These are phyloP conservation scores for Emberiza fucata DNA, from an alignment of 2,113 vertebrate species.

Conservation along the genomic window DNA sequence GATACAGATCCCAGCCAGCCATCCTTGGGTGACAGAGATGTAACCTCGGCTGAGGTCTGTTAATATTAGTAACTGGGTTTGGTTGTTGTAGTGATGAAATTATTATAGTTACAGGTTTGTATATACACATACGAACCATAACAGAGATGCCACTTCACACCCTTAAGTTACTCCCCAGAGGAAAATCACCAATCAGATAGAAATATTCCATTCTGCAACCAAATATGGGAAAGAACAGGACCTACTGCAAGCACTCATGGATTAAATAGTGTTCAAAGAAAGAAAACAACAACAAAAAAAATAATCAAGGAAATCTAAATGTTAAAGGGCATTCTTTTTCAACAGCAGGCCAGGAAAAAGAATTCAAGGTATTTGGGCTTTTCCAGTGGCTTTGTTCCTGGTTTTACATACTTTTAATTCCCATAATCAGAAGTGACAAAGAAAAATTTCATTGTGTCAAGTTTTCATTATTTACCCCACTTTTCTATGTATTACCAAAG, in stretches of 20 bases:
- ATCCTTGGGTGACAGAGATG: not conserved
- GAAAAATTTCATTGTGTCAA: not conserved
- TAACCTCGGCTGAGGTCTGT: not conserved
- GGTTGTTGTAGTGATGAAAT: not conserved
- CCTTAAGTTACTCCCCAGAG: not conserved
- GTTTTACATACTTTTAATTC: not conserved
- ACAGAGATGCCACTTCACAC: constrained; percentile 23
- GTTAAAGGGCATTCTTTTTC: not conserved
- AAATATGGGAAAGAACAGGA: constrained; percentile 51
- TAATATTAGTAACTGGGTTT: not conserved
- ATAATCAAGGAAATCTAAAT: not conserved
- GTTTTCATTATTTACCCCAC: not conserved
- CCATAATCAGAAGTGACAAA: not conserved
- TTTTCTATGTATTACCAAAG: not conserved
- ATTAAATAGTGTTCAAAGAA: not conserved
- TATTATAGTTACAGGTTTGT: constrained; percentile 5
- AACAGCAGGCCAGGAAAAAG: not conserved
- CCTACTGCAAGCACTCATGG: not conserved
- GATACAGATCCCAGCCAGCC: not conserved
- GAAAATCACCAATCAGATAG: constrained; percentile 45
- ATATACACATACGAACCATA: not conserved
- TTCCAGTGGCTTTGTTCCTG: not conserved
- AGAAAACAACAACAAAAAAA: not conserved
- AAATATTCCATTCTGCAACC: constrained; percentile 27
- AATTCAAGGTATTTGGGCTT: not conserved